A percentile compares a stretch with the other conserved stretches of the same genome.
Conservation (phyloP, 2,797 vertebrate species). For the Natrix natrix region DNA sequence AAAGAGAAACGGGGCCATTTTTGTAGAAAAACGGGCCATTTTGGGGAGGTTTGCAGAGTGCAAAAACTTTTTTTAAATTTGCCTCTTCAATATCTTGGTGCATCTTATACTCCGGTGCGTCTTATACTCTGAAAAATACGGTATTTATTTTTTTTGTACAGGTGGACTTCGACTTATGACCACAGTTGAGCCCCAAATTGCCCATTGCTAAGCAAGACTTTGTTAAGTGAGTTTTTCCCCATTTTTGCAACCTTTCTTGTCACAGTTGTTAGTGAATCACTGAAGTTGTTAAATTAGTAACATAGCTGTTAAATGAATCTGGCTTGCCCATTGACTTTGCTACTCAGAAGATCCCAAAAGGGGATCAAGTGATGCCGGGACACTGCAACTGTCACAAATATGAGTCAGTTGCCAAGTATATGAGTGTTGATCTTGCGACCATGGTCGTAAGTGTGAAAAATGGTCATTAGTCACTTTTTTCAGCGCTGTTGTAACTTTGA, state of each 20-base stretch:
- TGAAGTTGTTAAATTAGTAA: neutral
- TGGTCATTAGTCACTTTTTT: neutral
- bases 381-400: no score
- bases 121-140: no score
- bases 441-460: no score
- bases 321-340: neutral
- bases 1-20: no score
- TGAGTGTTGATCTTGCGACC: no score
- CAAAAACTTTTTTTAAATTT: no score
- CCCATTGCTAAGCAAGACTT: neutral
- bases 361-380: neutral
- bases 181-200: neutral
- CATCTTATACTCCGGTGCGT: no score
- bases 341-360: neutral
- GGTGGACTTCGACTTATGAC: neutral
- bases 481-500: neutral
- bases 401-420: no score
- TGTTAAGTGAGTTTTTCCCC: neutral
- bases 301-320: neutral
- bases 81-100: no score
- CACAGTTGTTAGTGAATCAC: neutral
- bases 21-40: no score
- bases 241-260: neutral
- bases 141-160: neutral
- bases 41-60: no score